Percentiles rank a stretch among this genome's conserved stretches.
phyloP scores from a whole-genome alignment of 2,113 vertebrate species.

The Pyxicephalus adspersus region DNA sequence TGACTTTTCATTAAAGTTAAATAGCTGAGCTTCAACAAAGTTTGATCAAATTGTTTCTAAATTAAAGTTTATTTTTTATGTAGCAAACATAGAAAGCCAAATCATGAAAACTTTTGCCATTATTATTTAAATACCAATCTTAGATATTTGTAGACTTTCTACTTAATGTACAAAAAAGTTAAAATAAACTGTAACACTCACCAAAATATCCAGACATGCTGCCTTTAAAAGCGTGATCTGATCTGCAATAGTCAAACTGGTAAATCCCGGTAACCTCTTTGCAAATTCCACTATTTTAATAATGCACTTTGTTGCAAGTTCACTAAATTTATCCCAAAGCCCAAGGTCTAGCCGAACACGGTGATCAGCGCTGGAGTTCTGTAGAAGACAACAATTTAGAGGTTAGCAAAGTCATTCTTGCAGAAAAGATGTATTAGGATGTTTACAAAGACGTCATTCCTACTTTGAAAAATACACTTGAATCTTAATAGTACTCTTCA shows the following conservation, averaged over 20 bases:
- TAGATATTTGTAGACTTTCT: background rate
- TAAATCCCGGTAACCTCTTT: constrained; percentile 95
- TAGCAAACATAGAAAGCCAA: too few relatives aligned
- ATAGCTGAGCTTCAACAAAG: too few relatives aligned
- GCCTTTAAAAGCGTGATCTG: constrained; percentile 95
- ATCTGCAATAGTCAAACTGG: constrained; percentile 90
- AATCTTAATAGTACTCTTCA: too few relatives aligned
- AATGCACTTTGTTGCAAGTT: constrained; percentile 99
- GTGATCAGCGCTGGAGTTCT: constrained; percentile 97
- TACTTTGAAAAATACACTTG: too few relatives aligned
- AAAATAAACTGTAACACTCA: constrained; percentile 64
- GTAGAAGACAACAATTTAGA: constrained; percentile 53
- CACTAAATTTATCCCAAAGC: constrained; percentile 99
- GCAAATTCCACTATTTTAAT: constrained; percentile 99
- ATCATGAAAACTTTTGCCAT: too few relatives aligned
- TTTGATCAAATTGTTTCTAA: too few relatives aligned
- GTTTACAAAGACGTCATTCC: too few relatives aligned
- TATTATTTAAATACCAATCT: too few relatives aligned
- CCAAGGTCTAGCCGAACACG: constrained; percentile 94
- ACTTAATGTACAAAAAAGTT: background rate
- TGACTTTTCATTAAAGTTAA: too few relatives aligned
- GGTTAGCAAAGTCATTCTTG: constrained; percentile 8
- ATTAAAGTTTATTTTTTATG: too few relatives aligned
- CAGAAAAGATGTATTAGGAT: too few relatives aligned
- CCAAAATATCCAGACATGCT: constrained; percentile 95